Percentiles rank a stretch among this genome's conserved stretches.
Conservation (phyloP, 2,113 vertebrate species). For the Aldabrachelys gigantea region DNA sequence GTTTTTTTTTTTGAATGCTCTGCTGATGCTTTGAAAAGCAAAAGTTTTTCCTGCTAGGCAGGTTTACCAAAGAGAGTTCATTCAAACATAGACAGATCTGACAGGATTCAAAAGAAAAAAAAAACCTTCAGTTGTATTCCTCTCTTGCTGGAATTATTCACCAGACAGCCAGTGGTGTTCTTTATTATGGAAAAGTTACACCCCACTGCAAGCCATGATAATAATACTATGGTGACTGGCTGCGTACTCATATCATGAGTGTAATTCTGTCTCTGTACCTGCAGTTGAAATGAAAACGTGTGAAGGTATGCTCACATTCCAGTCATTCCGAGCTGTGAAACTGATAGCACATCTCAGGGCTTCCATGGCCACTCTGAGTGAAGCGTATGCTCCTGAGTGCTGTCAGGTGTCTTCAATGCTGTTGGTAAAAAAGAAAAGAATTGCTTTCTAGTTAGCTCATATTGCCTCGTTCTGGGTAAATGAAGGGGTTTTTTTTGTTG, state of each 20-base stretch:
- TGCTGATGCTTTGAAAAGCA: accelerated
- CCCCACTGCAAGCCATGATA: not conserved
- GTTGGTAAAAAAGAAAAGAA: constrained; percentile 15
- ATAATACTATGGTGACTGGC: not conserved
- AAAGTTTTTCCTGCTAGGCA: not conserved
- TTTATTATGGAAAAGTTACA: not conserved
- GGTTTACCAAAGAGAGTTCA: not conserved
- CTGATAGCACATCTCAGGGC: not conserved
- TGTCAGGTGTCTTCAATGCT: constrained; percentile 38
- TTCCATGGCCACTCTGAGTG: not conserved
- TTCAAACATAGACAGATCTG: not conserved
- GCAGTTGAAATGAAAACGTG: not conserved
- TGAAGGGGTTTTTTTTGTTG: not conserved
- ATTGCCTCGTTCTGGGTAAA: constrained; percentile 60
- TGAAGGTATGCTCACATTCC: constrained; percentile 15
- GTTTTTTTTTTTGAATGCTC: not conserved
- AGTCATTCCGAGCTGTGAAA: not conserved
- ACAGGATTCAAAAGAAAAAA: not conserved
- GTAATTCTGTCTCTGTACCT: not conserved
- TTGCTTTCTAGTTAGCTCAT: constrained; percentile 53
- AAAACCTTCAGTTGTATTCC: not conserved
- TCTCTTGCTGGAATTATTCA: not conserved
- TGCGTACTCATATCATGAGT: not conserved
- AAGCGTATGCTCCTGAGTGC: not conserved
- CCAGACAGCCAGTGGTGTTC: not conserved